These are phyloP conservation scores for Poeciliopsis retropinna DNA, from an alignment of 2,113 vertebrate genomes.

Conservation along the genomic window DNA sequence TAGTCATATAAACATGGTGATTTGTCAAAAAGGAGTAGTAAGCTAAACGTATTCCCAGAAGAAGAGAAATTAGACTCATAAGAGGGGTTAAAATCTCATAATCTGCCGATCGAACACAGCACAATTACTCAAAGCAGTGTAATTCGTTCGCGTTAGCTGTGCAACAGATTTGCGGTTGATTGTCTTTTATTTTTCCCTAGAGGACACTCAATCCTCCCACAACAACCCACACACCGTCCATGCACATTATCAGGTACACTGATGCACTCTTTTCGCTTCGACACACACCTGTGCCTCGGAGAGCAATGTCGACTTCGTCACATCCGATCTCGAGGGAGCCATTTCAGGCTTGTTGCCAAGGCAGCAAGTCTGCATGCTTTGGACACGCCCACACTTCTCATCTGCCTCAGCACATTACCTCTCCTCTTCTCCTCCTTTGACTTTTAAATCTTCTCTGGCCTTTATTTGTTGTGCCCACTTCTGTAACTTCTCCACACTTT, in stretches of 20 bases:
- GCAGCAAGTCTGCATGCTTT: slow-evolving; percentile 62
- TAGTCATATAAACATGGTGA: background rate
- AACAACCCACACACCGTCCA: slow-evolving; percentile 48
- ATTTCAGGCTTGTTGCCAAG: slow-evolving; percentile 76
- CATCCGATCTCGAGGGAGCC: slow-evolving; percentile 70
- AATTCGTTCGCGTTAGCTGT: slow-evolving; percentile 46
- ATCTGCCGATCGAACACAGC: slow-evolving; percentile 38
- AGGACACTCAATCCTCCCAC: slow-evolving; percentile 53
- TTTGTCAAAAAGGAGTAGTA: slow-evolving; percentile 2
- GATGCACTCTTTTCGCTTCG: slow-evolving; percentile 48
- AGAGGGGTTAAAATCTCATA: slow-evolving; percentile 38
- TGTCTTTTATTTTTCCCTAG: slow-evolving; percentile 61
- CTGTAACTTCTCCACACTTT: slow-evolving; percentile 7
- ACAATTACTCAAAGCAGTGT: slow-evolving; percentile 31
- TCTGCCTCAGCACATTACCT: slow-evolving; percentile 61
- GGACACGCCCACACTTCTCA: slow-evolving; percentile 75
- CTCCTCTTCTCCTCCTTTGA: slow-evolving; percentile 13
- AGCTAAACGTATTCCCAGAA: background rate
- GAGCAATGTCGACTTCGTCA: slow-evolving; percentile 66
- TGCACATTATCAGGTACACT: slow-evolving; percentile 54
- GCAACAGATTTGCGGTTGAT: slow-evolving; percentile 67
- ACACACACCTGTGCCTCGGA: slow-evolving; percentile 78
- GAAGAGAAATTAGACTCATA: slow-evolving; percentile 20
- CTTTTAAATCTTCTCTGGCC: slow-evolving; percentile 21
- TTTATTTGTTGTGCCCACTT: slow-evolving; percentile 11